These are phyloP conservation scores for Heterochromis multidens DNA, from an alignment of 2,113 vertebrate genomes.

Conservation along the genomic window DNA sequence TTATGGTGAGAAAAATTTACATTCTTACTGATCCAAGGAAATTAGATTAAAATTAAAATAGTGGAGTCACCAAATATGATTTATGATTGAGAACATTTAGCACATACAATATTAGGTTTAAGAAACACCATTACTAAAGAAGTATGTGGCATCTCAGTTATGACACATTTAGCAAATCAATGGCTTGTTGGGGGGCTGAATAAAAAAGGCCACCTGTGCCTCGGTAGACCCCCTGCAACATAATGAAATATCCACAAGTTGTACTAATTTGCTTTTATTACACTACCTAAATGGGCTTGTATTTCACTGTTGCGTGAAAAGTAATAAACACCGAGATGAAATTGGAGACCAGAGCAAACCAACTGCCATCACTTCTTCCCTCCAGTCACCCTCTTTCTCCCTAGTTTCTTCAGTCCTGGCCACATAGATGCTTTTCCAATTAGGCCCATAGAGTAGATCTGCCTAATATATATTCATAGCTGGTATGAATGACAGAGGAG, in stretches of 20 bases:
- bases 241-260: conserved; percentile 55
- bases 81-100: neutral
- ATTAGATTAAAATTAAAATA: neutral
- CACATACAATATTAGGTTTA: neutral
- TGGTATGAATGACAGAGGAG: conserved; percentile 60
- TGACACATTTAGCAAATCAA: neutral
- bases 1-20: neutral
- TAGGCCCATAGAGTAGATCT: conserved; percentile 31
- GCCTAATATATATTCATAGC: conserved; percentile 67
- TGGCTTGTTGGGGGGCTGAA: neutral
- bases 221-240: conserved; percentile 9
- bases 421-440: conserved; percentile 60
- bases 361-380: neutral
- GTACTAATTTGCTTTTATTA: conserved; percentile 60
- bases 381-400: neutral
- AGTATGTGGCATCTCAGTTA: neutral
- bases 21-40: neutral
- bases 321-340: conserved; percentile 52
- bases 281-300: conserved; percentile 45
- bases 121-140: neutral
- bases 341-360: conserved; percentile 32
- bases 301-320: conserved; percentile 55
- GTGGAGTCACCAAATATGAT: neutral
- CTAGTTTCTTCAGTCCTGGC: conserved; percentile 36
- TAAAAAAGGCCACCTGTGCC: conserved; percentile 6